phyloP scores from a whole-genome alignment of 2,888 invertebrate species.

The Dicyrtomina minuta region DNA sequence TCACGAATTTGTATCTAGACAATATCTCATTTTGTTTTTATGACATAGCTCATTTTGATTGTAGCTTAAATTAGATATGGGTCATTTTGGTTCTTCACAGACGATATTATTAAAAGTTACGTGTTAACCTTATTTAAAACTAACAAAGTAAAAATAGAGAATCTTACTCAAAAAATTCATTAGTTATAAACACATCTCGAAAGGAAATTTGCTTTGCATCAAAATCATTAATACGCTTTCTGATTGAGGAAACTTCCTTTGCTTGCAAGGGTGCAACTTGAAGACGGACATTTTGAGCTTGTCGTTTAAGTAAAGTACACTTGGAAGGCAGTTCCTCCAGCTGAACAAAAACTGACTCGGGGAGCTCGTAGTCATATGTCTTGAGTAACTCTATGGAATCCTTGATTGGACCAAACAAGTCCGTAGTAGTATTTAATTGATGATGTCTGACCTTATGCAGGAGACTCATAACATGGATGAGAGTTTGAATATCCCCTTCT shows the following conservation, averaged over 20 bases:
- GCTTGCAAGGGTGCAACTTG: constrained; percentile 94
- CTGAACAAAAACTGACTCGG: constrained; percentile 90
- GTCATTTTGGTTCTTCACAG: too few relatives aligned
- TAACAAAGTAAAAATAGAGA: background rate
- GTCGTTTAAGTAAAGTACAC: constrained; percentile 92
- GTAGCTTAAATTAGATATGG: too few relatives aligned
- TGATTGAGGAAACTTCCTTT: constrained; percentile 85
- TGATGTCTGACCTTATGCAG: constrained; percentile 90
- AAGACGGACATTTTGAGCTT: constrained; percentile 86
- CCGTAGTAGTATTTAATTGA: constrained; percentile 77
- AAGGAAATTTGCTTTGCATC: constrained; percentile 81
- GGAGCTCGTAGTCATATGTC: constrained; percentile 93
- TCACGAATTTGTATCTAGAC: too few relatives aligned
- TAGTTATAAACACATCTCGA: constrained; percentile 77
- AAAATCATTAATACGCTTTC: constrained; percentile 81
- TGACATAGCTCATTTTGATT: too few relatives aligned
- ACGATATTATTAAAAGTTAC: too few relatives aligned
- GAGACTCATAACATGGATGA: constrained; percentile 90
- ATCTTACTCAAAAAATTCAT: constrained; percentile 58
- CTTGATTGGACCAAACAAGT: constrained; percentile 92
- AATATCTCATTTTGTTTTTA: too few relatives aligned
- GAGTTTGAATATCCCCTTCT: constrained; percentile 84
- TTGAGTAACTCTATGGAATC: constrained; percentile 90
- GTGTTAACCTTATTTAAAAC: too few relatives aligned
- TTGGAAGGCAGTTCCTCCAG: constrained; percentile 91